Evolutionary conservation across 2,113 vertebrate genomes (phyloP).

Genomic region (Rana temporaria): DNA sequence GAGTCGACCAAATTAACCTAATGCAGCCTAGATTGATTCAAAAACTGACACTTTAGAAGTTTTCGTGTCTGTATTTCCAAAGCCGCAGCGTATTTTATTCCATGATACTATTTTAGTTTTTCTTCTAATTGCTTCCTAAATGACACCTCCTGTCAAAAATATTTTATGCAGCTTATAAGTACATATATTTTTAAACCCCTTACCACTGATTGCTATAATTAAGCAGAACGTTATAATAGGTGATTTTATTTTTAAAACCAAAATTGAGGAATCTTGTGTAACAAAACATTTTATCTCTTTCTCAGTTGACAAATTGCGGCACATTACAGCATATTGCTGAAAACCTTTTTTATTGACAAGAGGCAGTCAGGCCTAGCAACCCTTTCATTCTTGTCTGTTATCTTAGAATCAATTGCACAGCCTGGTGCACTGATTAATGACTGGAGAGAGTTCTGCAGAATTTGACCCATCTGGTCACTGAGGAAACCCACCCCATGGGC

Average conservation of each 20-base stretch:
- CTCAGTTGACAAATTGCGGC: slow-evolving; percentile 59
- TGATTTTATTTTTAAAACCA: not conserved
- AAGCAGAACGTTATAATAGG: too few species aligned
- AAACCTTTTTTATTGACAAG: slow-evolving; percentile 61
- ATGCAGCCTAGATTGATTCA: too few species aligned
- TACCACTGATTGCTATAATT: too few species aligned
- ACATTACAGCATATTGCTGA: slow-evolving; percentile 60
- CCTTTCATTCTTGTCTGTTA: slow-evolving; percentile 63
- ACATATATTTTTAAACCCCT: too few species aligned
- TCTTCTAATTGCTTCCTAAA: too few species aligned
- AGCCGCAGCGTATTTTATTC: too few species aligned
- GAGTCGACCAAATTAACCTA: too few species aligned
- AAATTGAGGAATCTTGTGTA: not conserved
- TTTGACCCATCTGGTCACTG: slow-evolving; percentile 61
- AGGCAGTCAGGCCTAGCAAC: slow-evolving; percentile 64
- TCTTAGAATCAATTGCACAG: slow-evolving; percentile 65
- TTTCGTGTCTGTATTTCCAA: too few species aligned
- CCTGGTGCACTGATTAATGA: slow-evolving; percentile 61
- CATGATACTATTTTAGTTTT: too few species aligned
- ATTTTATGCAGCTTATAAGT: too few species aligned
- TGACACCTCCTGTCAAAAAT: too few species aligned
- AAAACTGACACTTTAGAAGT: too few species aligned
- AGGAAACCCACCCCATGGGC: slow-evolving; percentile 63
- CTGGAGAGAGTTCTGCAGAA: slow-evolving; percentile 61
- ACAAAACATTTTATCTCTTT: slow-evolving; percentile 46